These are phyloP conservation scores for Myotis daubentonii DNA, from an alignment of 2,797 vertebrate species.

Conservation along the genomic window DNA sequence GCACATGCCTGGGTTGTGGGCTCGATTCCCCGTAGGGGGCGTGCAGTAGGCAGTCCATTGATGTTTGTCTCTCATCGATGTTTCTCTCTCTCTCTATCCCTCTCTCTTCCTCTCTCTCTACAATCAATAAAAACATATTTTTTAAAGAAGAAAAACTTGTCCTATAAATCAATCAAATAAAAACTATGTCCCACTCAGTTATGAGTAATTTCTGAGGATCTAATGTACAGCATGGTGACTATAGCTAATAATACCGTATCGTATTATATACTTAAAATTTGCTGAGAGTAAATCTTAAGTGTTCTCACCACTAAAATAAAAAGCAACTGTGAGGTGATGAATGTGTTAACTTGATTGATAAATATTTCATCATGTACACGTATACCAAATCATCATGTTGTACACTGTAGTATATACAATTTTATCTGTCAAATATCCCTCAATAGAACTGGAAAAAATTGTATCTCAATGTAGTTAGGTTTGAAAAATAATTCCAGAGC, in stretches of 20 bases:
- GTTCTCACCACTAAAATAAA: not conserved
- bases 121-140: too few relatives aligned
- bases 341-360: not conserved
- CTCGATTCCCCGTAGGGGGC: too few relatives aligned
- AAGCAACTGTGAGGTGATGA: not conserved
- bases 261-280: not conserved
- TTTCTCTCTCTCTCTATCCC: too few relatives aligned
- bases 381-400: not conserved
- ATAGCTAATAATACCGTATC: not conserved
- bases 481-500: slow-evolving; percentile 14
- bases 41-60: too few relatives aligned
- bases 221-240: not conserved
- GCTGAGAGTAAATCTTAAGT: not conserved
- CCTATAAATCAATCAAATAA: not conserved
- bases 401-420: not conserved
- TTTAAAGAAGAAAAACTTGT: not conserved
- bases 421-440: not conserved
- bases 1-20: too few relatives aligned
- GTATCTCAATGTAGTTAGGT: not conserved
- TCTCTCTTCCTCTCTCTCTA: too few relatives aligned
- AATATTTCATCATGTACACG: not conserved
- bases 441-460: not conserved
- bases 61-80: too few relatives aligned
- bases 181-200: not conserved
- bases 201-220: not conserved